These are phyloP conservation scores for Gouania willdenowi DNA, from an alignment of 2,797 vertebrate genomes.

Conservation along the genomic window DNA sequence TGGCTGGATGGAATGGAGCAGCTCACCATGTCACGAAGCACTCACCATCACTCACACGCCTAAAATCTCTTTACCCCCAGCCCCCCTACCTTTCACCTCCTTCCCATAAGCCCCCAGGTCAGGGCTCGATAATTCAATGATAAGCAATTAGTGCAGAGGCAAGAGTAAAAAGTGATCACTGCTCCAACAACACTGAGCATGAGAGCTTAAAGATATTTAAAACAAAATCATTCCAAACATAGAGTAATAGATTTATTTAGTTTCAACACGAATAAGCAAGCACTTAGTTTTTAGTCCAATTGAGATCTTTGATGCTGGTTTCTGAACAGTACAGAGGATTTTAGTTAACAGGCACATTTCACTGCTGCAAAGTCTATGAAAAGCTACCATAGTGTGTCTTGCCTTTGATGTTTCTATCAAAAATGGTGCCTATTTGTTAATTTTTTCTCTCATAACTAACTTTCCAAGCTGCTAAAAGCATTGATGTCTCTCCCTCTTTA, in stretches of 20 bases:
- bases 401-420: slow-evolving; percentile 32
- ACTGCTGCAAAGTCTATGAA: slow-evolving; percentile 10
- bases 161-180: slow-evolving; percentile 1
- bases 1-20: slow-evolving; percentile 70
- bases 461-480: slow-evolving; percentile 28
- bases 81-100: slow-evolving; percentile 25
- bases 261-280: background rate
- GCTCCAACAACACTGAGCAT: slow-evolving; percentile 1
- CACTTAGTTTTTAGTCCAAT: slow-evolving; percentile 33
- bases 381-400: background rate
- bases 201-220: too few species aligned
- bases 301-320: slow-evolving; percentile 23
- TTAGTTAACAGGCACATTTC: slow-evolving; percentile 6
- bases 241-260: background rate
- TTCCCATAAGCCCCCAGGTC: slow-evolving; percentile 50
- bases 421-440: slow-evolving; percentile 19
- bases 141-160: slow-evolving; percentile 3
- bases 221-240: background rate
- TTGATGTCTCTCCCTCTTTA: slow-evolving; percentile 22
- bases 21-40: slow-evolving; percentile 52
- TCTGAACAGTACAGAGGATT: slow-evolving; percentile 10
- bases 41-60: slow-evolving; percentile 62
- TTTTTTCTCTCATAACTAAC: slow-evolving; percentile 7
- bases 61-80: slow-evolving; percentile 22
- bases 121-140: slow-evolving; percentile 42